Percentiles rank a stretch among this genome's conserved stretches.
Evolutionary conservation across 2,888 invertebrate genomes (phyloP).

Genomic region (Spialia ferax): DNA sequence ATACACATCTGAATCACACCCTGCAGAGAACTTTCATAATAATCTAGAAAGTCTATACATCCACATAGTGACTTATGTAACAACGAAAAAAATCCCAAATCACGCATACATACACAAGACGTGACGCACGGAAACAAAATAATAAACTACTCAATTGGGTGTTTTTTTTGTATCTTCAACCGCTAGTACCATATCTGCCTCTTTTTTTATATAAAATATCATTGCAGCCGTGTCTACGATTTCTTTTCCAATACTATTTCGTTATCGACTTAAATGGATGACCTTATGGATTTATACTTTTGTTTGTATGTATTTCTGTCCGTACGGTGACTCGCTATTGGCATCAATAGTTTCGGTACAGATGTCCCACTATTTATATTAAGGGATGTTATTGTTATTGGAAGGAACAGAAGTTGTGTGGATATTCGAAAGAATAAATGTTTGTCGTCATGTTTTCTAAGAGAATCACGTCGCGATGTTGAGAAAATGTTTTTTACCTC

Average conservation of each 20-base stretch:
- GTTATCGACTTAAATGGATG: slow-evolving; percentile 23
- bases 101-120: too few relatives aligned
- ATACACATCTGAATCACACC: slow-evolving; percentile 1
- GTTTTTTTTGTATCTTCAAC: too few relatives aligned
- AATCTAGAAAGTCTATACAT: too few relatives aligned
- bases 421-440: not conserved
- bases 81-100: too few relatives aligned
- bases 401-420: not conserved
- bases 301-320: slow-evolving; percentile 17
- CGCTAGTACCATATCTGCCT: too few relatives aligned
- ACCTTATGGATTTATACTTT: slow-evolving; percentile 9
- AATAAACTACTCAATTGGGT: too few relatives aligned
- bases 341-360: slow-evolving; percentile 10
- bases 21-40: too few relatives aligned
- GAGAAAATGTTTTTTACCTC: not conserved
- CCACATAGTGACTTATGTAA: too few relatives aligned
- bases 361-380: not conserved
- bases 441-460: not conserved
- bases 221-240: not conserved
- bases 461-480: not conserved
- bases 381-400: not conserved
- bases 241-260: slow-evolving; percentile 8
- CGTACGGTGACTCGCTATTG: slow-evolving; percentile 5
- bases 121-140: too few relatives aligned
- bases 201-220: too few relatives aligned